phyloP scores from a whole-genome alignment of 2,113 vertebrate genomes.

The Zosterops borbonicus region DNA sequence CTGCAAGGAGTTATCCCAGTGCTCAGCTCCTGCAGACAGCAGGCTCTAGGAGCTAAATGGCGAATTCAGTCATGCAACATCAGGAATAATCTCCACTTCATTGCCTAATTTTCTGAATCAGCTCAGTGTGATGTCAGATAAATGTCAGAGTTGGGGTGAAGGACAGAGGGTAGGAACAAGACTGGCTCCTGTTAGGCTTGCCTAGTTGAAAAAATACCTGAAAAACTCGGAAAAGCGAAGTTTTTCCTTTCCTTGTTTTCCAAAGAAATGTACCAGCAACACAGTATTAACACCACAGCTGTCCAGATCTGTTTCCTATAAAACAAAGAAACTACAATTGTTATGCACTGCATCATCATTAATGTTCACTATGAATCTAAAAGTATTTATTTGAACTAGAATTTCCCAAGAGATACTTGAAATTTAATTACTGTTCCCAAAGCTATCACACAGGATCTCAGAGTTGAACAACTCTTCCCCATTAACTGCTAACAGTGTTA shows the following conservation, averaged over 20 bases:
- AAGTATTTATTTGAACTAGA: neutral
- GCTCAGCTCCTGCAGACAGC: neutral
- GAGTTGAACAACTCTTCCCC: neutral
- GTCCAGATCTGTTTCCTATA: constrained; percentile 67
- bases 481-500: neutral
- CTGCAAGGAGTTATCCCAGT: neutral
- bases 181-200: neutral
- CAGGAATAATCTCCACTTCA: neutral
- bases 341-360: neutral
- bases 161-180: neutral
- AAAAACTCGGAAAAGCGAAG: constrained; percentile 87
- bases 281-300: constrained; percentile 80
- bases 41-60: neutral
- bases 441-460: neutral
- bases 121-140: neutral
- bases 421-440: neutral
- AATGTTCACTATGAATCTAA: neutral
- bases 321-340: neutral
- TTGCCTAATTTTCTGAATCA: neutral
- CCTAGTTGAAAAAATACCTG: constrained; percentile 74
- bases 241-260: constrained; percentile 85
- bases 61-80: neutral
- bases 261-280: constrained; percentile 92
- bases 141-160: neutral
- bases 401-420: neutral